Percentiles rank a stretch among this genome's conserved stretches.
Conservation (phyloP, 2,888 invertebrate genomes). For the Tetheella fluctuosa region DNA sequence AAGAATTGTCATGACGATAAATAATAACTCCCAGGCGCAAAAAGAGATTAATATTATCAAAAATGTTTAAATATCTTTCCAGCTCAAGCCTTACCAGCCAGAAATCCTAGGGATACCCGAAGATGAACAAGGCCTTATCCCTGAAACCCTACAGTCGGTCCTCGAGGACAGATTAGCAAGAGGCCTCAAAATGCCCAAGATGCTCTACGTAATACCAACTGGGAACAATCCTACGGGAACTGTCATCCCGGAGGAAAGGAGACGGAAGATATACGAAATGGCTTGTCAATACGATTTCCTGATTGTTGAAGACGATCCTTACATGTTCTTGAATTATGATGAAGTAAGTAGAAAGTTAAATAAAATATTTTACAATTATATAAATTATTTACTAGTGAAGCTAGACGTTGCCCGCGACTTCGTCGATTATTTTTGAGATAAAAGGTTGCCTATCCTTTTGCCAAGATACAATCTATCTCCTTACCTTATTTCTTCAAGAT, state of each 20-base stretch:
- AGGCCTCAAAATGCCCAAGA: constrained; percentile 86
- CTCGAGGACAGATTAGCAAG: constrained; percentile 73
- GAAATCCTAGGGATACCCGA: constrained; percentile 87
- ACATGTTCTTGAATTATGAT: constrained; percentile 90
- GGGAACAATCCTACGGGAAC: constrained; percentile 91
- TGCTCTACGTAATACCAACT: constrained; percentile 90
- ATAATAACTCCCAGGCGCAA: too few relatives aligned
- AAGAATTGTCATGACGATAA: too few relatives aligned
- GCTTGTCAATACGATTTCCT: constrained; percentile 90
- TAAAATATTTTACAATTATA: too few relatives aligned
- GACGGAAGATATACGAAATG: constrained; percentile 88
- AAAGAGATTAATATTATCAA: too few relatives aligned
- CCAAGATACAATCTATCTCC: too few relatives aligned
- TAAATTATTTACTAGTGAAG: too few relatives aligned
- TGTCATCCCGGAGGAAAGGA: constrained; percentile 86
- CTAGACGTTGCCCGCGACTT: too few relatives aligned
- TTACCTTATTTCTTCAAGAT: too few relatives aligned
- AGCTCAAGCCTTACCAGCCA: constrained; percentile 88
- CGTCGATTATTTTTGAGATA: too few relatives aligned
- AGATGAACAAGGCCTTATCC: constrained; percentile 87
- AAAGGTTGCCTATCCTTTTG: too few relatives aligned
- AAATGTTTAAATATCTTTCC: constrained; percentile 22
- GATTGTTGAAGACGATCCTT: constrained; percentile 93
- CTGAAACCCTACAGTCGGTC: constrained; percentile 83
- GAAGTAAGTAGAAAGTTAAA: constrained; percentile 75